phyloP scores from a whole-genome alignment of 2,113 vertebrate species.

The Himantopus leucocephalus region DNA sequence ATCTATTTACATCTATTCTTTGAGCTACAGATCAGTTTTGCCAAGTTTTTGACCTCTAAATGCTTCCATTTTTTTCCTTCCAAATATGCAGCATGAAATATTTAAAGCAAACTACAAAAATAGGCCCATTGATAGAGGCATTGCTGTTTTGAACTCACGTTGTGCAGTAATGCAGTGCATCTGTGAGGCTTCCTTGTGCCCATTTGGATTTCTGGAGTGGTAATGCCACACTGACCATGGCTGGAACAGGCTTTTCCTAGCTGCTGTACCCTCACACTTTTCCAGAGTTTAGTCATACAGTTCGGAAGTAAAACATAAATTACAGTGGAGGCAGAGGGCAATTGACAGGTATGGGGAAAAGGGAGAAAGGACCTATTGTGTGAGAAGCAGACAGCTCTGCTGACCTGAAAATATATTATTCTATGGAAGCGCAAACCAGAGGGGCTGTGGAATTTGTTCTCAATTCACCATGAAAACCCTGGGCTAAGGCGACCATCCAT shows the following conservation, averaged over 20 bases:
- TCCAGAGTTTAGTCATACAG: background rate
- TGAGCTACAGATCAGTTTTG: background rate
- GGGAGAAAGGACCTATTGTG: conserved; percentile 55
- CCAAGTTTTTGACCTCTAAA: background rate
- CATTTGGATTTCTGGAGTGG: background rate
- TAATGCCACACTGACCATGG: background rate
- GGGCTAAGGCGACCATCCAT: background rate
- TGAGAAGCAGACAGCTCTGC: conserved; percentile 37
- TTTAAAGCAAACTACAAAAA: background rate
- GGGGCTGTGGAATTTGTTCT: conserved; percentile 48
- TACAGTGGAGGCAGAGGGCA: background rate
- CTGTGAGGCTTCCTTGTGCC: background rate
- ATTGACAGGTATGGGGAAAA: conserved; percentile 40
- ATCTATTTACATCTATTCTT: background rate
- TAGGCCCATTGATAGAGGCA: accelerated
- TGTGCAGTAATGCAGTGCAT: background rate
- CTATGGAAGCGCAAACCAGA: conserved; percentile 5
- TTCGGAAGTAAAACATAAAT: conserved; percentile 3
- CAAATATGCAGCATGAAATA: background rate
- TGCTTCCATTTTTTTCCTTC: background rate
- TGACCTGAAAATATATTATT: conserved; percentile 57
- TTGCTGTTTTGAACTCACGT: accelerated
- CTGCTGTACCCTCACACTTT: background rate
- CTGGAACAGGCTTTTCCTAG: background rate
- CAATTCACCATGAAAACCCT: conserved; percentile 60